Conservation (phyloP, 2,888 invertebrate species). For the Nemotelus pantherinus region DNA sequence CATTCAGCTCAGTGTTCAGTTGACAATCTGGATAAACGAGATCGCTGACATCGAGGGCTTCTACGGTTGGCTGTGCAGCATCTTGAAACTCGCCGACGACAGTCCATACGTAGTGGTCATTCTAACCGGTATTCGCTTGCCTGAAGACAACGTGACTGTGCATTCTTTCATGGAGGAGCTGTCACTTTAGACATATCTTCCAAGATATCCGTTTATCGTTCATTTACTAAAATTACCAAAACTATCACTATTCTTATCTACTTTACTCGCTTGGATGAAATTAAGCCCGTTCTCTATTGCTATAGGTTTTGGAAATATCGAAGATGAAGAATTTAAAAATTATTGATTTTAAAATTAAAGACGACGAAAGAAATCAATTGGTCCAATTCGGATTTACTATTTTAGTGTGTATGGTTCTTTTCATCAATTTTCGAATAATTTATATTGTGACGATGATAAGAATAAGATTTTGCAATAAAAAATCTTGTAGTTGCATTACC, state of each 20-base stretch:
- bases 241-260: background rate
- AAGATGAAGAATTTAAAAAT: background rate
- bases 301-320: conserved; percentile 4
- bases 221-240: background rate
- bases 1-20: conserved; percentile 75
- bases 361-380: conserved; percentile 1
- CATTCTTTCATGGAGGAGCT: conserved; percentile 65
- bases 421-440: too few species aligned
- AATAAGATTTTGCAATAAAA: too few species aligned
- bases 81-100: conserved; percentile 74
- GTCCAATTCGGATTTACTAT: conserved; percentile 31
- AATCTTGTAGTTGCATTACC: too few species aligned
- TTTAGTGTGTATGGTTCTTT: background rate
- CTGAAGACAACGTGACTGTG: conserved; percentile 57
- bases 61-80: conserved; percentile 79
- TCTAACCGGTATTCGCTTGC: conserved; percentile 68
- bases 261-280: background rate
- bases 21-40: conserved; percentile 75
- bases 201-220: too few species aligned
- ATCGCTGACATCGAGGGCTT: conserved; percentile 80
- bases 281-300: too few species aligned
- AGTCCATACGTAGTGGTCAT: conserved; percentile 79
- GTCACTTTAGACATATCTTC: conserved; percentile 58
- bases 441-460: too few species aligned
- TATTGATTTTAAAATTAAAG: background rate